Percentiles rank a stretch among this genome's conserved stretches.
These are phyloP conservation scores for Temnothorax rugatulus DNA, from an alignment of 2,888 invertebrate genomes.

Conservation along the genomic window DNA sequence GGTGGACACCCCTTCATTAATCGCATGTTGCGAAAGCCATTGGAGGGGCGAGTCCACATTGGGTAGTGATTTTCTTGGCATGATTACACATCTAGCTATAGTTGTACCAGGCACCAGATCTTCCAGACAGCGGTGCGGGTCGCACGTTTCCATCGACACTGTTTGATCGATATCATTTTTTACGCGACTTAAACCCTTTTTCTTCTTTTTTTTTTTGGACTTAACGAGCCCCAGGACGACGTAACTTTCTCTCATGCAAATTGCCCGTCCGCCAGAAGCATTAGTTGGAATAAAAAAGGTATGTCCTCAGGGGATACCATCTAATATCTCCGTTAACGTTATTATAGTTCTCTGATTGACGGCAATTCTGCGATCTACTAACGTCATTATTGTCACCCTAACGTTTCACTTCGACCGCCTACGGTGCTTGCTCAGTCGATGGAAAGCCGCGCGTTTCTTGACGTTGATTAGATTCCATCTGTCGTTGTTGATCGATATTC, in stretches of 20 bases:
- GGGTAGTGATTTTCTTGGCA: constrained; percentile 46
- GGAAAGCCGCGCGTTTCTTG: neutral
- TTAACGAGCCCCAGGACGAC: constrained; percentile 37
- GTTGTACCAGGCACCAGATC: constrained; percentile 51
- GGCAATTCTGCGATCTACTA: constrained; percentile 67
- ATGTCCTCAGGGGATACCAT: constrained; percentile 55
- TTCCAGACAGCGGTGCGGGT: neutral
- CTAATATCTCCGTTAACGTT: constrained; percentile 70
- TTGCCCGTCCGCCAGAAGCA: constrained; percentile 2
- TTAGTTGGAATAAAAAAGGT: constrained; percentile 59
- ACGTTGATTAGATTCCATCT: constrained; percentile 15
- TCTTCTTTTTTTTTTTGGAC: constrained; percentile 2
- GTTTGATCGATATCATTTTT: constrained; percentile 54
- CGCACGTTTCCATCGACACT: constrained; percentile 6
- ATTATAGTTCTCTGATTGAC: constrained; percentile 72
- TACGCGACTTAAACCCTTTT: neutral
- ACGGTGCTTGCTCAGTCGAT: constrained; percentile 4
- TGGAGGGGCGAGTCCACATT: constrained; percentile 12
- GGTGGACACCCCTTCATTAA: constrained; percentile 65
- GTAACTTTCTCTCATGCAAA: constrained; percentile 49
- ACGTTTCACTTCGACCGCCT: constrained; percentile 63
- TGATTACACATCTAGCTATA: constrained; percentile 21
- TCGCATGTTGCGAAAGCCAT: constrained; percentile 59
- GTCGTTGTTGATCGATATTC: constrained; percentile 13
- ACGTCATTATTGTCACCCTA: constrained; percentile 64